A percentile compares a stretch with the other conserved stretches of the same genome.
Conservation (phyloP, 2,797 vertebrate species). For the Eurystomus glaucurus region DNA sequence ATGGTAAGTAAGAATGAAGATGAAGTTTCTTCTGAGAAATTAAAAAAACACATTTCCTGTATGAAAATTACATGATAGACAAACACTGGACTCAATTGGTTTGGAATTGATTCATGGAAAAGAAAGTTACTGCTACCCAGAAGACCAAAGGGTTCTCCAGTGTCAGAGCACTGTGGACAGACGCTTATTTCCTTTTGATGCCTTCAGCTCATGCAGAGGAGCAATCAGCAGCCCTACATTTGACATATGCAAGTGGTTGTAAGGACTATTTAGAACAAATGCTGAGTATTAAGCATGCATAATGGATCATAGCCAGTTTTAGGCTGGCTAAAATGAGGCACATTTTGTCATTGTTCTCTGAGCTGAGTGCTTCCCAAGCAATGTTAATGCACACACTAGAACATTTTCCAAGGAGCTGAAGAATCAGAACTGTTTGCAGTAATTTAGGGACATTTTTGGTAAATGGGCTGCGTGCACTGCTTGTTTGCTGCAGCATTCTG, state of each 20-base stretch:
- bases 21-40: slow-evolving; percentile 7
- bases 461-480: background rate
- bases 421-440: background rate
- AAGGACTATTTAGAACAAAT: background rate
- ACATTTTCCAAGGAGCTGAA: background rate
- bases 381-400: background rate
- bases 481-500: background rate
- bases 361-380: background rate
- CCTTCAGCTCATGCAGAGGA: background rate
- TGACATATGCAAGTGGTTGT: background rate
- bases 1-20: slow-evolving; percentile 1
- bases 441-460: background rate
- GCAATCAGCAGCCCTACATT: background rate
- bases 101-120: background rate
- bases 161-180: background rate
- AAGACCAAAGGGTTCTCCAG: background rate
- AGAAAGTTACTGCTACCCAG: background rate
- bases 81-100: background rate
- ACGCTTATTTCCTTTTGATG: background rate
- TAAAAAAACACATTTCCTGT: background rate
- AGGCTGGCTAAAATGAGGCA: background rate
- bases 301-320: background rate
- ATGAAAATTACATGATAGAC: background rate
- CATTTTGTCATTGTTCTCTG: background rate
- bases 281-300: background rate